phyloP scores from a whole-genome alignment of 2,888 invertebrate genomes.

The Lithophane socia region DNA sequence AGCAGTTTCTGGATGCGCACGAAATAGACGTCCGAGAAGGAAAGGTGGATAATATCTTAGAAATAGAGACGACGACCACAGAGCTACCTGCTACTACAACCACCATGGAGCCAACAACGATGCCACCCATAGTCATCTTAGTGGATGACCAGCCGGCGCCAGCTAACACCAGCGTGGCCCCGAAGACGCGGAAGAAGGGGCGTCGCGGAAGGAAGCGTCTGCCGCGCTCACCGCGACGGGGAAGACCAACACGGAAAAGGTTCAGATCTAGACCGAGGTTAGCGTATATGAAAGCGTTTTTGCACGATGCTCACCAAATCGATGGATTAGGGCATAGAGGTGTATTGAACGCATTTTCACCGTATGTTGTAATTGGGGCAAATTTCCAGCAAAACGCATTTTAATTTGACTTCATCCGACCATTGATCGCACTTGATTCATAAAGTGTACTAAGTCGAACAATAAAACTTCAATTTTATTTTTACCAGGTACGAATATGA shows the following conservation, averaged over 20 bases:
- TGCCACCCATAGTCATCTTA: conserved; percentile 84
- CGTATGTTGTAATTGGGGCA: neutral
- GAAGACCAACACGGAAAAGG: conserved; percentile 86
- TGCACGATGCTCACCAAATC: conserved; percentile 49
- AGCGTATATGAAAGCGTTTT: conserved; percentile 54
- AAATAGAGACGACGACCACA: conserved; percentile 81
- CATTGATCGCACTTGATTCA: conserved; percentile 1
- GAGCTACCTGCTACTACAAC: conserved; percentile 77
- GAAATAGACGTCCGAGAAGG: conserved; percentile 89
- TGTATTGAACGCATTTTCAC: conserved; percentile 45
- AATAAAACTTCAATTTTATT: neutral
- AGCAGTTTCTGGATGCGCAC: conserved; percentile 93
- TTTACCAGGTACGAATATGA: conserved; percentile 80
- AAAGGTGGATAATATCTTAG: conserved; percentile 81
- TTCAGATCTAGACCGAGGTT: conserved; percentile 85
- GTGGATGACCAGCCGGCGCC: conserved; percentile 87
- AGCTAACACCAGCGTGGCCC: conserved; percentile 78
- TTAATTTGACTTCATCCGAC: neutral
- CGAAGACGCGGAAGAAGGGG: conserved; percentile 79
- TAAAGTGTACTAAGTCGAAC: neutral
- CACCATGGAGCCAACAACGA: conserved; percentile 77
- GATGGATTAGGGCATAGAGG: conserved; percentile 41
- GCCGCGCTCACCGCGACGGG: conserved; percentile 85
- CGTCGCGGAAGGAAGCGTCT: conserved; percentile 82
- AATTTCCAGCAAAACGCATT: conserved; percentile 40